Evolutionary conservation across 2,888 invertebrate genomes (phyloP).

Genomic region (Papilio gigon): DNA sequence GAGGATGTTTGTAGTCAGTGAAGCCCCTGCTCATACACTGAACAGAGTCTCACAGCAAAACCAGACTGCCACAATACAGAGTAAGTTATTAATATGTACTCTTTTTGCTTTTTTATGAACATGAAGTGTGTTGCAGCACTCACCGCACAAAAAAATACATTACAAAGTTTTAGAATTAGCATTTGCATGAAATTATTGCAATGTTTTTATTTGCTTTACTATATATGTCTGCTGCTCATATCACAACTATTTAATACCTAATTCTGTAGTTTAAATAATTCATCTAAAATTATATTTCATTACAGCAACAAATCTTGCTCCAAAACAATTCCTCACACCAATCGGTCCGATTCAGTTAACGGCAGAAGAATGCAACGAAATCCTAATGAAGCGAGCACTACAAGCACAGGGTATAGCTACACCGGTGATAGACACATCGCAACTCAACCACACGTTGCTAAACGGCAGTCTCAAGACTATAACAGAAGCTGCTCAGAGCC

Average conservation of each 20-base stretch:
- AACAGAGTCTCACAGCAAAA: conserved; percentile 77
- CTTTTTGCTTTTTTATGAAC: no score
- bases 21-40: conserved; percentile 69
- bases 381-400: conserved; percentile 88
- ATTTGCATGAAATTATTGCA: no score
- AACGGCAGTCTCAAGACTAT: conserved; percentile 74
- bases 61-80: conserved; percentile 77
- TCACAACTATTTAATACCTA: no score
- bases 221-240: no score
- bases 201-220: no score
- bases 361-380: conserved; percentile 90
- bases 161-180: no score
- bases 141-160: no score
- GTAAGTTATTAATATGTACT: conserved; percentile 59
- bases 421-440: conserved; percentile 77
- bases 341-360: conserved; percentile 88
- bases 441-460: conserved; percentile 72
- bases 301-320: conserved; percentile 71
- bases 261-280: background rate
- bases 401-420: conserved; percentile 84
- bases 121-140: no score
- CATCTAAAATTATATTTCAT: conserved; percentile 45
- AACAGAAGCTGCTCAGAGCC: conserved; percentile 67
- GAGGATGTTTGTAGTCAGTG: conserved; percentile 79
- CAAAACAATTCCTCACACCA: conserved; percentile 87